phyloP scores from a whole-genome alignment of 2,797 vertebrate species.

The Erpetoichthys calabaricus region DNA sequence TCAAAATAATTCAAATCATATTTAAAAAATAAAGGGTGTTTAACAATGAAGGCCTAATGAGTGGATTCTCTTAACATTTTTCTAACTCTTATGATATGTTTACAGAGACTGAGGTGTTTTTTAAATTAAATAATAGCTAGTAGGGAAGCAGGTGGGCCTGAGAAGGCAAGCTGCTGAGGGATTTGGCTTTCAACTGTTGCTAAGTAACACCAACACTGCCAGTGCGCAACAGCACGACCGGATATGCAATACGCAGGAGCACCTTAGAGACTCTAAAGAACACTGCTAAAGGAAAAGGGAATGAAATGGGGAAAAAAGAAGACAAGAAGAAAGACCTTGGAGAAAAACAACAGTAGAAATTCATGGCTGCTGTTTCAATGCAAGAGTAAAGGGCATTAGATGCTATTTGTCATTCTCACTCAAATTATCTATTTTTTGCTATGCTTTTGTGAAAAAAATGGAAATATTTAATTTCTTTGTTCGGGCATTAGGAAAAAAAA shows the following conservation, averaged over 20 bases:
- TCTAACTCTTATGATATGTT: not conserved
- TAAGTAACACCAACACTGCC: conserved; percentile 46
- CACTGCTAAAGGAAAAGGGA: conserved; percentile 12
- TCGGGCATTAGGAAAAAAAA: too few relatives aligned
- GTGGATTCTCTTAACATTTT: conserved; percentile 15
- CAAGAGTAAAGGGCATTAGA: not conserved
- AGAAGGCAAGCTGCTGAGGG: conserved; percentile 50
- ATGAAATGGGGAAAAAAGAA: conserved; percentile 15
- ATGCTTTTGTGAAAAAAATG: too few relatives aligned
- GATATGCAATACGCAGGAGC: conserved; percentile 29
- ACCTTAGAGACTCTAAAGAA: conserved; percentile 16
- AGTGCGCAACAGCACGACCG: conserved; percentile 26
- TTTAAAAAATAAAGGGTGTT: too few relatives aligned
- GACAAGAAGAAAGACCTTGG: conserved; percentile 13
- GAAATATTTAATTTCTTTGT: too few relatives aligned
- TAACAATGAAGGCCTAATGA: conserved; percentile 19
- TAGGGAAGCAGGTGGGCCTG: conserved; percentile 48
- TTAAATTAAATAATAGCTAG: conserved; percentile 38
- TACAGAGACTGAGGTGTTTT: conserved; percentile 17
- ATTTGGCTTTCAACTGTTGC: conserved; percentile 70
- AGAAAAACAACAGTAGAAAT: conserved; percentile 4
- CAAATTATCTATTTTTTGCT: too few relatives aligned
- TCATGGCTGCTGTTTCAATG: not conserved
- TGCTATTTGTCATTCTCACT: too few relatives aligned
- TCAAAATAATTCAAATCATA: too few relatives aligned